These are phyloP conservation scores for Phallusia fumigata DNA, from an alignment of 23 tunicate species.

Conservation along the genomic window DNA sequence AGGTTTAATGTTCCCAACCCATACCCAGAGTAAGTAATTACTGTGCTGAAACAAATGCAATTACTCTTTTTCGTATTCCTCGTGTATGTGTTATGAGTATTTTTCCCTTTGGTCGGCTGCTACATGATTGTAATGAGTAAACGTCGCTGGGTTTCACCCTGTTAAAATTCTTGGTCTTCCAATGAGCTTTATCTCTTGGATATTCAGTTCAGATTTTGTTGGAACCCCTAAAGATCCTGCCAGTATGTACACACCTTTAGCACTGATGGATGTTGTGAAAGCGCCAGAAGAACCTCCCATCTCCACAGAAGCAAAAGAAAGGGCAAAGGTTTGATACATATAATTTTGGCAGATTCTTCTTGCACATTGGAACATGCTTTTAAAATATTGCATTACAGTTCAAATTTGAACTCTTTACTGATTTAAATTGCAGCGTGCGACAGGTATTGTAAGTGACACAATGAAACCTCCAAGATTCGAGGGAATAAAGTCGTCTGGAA, in stretches of 20 bases:
- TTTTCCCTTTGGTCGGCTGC: too few relatives aligned
- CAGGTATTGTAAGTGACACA: conserved; percentile 68
- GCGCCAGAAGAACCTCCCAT: conserved; percentile 3
- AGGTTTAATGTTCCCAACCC: conserved; percentile 97
- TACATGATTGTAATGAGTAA: too few relatives aligned
- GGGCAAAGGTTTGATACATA: neutral
- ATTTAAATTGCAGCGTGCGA: conserved; percentile 9
- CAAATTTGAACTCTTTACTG: neutral
- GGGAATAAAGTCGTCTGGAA: conserved; percentile 12
- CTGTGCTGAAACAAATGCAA: too few relatives aligned
- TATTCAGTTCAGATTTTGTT: conserved; percentile 45
- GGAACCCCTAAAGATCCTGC: conserved; percentile 24
- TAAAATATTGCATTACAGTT: neutral
- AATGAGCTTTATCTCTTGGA: neutral
- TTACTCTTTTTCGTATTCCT: too few relatives aligned
- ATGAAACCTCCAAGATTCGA: conserved; percentile 44
- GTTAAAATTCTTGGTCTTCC: too few relatives aligned
- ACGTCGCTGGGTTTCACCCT: too few relatives aligned
- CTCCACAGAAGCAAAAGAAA: neutral
- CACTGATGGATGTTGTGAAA: neutral
- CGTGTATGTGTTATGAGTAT: too few relatives aligned
- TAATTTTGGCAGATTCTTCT: neutral
- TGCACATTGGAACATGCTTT: neutral
- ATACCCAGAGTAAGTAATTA: conserved; percentile 65
- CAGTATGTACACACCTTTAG: neutral